Evolutionary conservation across 2,113 vertebrate species (phyloP).

Genomic region (Epinephelus moara): DNA sequence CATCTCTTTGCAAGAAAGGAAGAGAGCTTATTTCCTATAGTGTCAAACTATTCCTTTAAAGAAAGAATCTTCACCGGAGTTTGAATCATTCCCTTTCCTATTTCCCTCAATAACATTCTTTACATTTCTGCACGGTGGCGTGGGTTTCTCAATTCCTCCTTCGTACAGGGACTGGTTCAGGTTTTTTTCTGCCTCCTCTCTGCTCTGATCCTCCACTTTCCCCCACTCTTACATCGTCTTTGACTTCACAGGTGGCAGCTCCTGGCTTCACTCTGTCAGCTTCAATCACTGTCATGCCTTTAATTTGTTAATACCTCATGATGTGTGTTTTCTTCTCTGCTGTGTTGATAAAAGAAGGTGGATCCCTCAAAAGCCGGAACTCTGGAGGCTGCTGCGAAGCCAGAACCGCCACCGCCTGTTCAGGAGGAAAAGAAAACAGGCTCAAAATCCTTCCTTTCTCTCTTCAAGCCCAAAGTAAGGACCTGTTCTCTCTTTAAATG

Average conservation of each 20-base stretch:
- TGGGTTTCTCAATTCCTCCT: slow-evolving; percentile 17
- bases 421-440: slow-evolving; percentile 73
- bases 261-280: slow-evolving; percentile 13
- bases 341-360: slow-evolving; percentile 71
- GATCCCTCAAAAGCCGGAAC: slow-evolving; percentile 82
- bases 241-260: slow-evolving; percentile 54
- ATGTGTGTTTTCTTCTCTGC: slow-evolving; percentile 35
- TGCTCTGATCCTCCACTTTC: slow-evolving; percentile 26
- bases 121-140: slow-evolving; percentile 7
- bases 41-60: background rate
- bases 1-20: background rate
- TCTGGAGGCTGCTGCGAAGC: slow-evolving; percentile 80
- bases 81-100: background rate
- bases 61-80: background rate
- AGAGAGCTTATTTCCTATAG: slow-evolving; percentile 4
- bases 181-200: background rate
- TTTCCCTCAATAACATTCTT: background rate
- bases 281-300: slow-evolving; percentile 1
- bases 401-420: slow-evolving; percentile 71
- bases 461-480: slow-evolving; percentile 85
- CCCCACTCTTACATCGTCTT: background rate
- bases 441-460: slow-evolving; percentile 73
- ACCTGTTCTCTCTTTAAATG: background rate
- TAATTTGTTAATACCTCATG: slow-evolving; percentile 8
- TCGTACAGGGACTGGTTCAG: slow-evolving; percentile 9